A percentile compares a stretch with the other conserved stretches of the same genome.
These are phyloP conservation scores for Papilio demoleus DNA, from an alignment of 2,888 invertebrate genomes.

Conservation along the genomic window DNA sequence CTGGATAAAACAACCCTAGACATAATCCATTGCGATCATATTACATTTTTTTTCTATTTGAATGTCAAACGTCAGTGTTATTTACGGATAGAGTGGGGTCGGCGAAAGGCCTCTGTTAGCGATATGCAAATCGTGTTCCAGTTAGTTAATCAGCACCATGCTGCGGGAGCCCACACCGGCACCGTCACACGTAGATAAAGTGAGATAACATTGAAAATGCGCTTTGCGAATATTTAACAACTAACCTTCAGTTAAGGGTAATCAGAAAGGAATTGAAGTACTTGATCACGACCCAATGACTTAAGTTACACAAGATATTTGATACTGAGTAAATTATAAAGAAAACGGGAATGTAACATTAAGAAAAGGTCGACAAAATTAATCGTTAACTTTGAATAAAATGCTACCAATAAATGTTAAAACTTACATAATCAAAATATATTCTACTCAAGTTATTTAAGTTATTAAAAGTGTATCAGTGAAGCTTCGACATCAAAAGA, in stretches of 20 bases:
- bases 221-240: not conserved
- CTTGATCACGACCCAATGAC: too few species aligned
- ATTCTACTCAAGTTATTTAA: not conserved
- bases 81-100: conserved; percentile 7
- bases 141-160: conserved; percentile 67
- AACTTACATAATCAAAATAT: conserved; percentile 11
- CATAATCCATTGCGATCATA: too few species aligned
- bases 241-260: not conserved
- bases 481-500: not conserved
- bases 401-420: not conserved
- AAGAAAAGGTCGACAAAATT: too few species aligned
- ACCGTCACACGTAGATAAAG: conserved; percentile 59
- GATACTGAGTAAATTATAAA: too few species aligned
- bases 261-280: not conserved
- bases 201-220: conserved; percentile 54
- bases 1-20: too few species aligned
- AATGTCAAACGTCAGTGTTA: conserved; percentile 15
- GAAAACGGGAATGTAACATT: too few species aligned
- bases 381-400: not conserved
- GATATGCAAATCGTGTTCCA: conserved; percentile 71
- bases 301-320: too few species aligned
- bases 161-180: conserved; percentile 54
- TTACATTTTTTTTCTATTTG: conserved; percentile 1
- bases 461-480: not conserved
- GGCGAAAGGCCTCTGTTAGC: conserved; percentile 28